These are phyloP conservation scores for Kryphioiulus occultus DNA, from an alignment of 2,888 invertebrate species.

Conservation along the genomic window DNA sequence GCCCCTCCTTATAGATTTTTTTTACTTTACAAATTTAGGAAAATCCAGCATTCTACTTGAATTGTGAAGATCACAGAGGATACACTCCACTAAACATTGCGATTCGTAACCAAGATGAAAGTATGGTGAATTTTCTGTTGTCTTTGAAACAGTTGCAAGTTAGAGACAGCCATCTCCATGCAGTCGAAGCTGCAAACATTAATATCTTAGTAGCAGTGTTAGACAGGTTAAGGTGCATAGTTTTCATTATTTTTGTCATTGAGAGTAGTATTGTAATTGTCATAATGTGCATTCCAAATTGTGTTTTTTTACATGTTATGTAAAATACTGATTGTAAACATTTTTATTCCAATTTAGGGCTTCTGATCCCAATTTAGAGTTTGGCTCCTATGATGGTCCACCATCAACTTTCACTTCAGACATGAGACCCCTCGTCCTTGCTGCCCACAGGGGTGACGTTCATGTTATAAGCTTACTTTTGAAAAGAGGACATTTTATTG, in stretches of 20 bases:
- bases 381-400: background rate
- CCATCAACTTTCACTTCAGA: background rate
- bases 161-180: constrained; percentile 25
- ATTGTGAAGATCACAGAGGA: background rate
- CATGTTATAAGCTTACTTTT: background rate
- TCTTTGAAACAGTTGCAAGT: background rate
- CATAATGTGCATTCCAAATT: background rate
- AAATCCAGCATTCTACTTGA: background rate
- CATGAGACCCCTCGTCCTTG: background rate
- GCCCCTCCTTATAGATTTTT: background rate
- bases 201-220: background rate
- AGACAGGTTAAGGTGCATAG: constrained; percentile 16
- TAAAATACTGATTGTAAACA: background rate
- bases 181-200: constrained; percentile 24
- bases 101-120: background rate
- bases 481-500: constrained; percentile 4
- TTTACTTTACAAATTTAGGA: background rate
- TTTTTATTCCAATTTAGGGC: background rate
- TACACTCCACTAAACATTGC: constrained; percentile 24
- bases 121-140: background rate
- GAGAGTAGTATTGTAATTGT: too few species aligned
- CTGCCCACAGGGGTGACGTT: background rate
- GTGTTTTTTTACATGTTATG: background rate
- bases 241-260: background rate
- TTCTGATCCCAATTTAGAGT: constrained; percentile 7